These are phyloP conservation scores for Thymelicus acteon DNA, from an alignment of 2,888 invertebrate species.

Conservation along the genomic window DNA sequence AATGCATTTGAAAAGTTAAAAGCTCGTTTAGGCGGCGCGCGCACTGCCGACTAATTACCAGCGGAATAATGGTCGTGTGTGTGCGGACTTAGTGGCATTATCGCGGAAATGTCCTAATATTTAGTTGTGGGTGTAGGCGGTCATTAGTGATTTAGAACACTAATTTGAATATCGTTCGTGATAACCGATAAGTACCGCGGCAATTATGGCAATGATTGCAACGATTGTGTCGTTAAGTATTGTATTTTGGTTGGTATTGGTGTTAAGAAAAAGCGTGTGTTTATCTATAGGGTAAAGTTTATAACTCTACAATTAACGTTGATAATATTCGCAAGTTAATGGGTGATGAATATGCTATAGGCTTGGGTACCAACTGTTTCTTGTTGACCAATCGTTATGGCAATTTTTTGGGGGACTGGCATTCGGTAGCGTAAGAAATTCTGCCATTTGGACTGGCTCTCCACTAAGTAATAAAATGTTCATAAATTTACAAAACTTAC, in stretches of 20 bases:
- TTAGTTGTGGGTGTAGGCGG: slow-evolving; percentile 65
- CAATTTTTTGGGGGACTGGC: too few relatives aligned
- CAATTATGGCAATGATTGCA: slow-evolving; percentile 39
- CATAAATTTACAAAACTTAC: too few relatives aligned
- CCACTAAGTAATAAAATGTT: too few relatives aligned
- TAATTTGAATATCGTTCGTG: slow-evolving; percentile 46
- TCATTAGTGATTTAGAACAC: slow-evolving; percentile 63
- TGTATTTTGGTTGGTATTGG: background rate
- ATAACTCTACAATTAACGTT: too few relatives aligned
- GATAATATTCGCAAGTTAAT: too few relatives aligned
- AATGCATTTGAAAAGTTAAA: slow-evolving; percentile 82
- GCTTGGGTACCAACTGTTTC: too few relatives aligned
- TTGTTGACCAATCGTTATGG: too few relatives aligned
- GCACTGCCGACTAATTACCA: slow-evolving; percentile 74
- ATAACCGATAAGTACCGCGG: slow-evolving; percentile 32
- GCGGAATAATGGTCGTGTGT: slow-evolving; percentile 67
- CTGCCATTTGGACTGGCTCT: too few relatives aligned
- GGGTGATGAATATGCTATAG: too few relatives aligned
- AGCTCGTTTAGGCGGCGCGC: slow-evolving; percentile 69
- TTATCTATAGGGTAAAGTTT: too few relatives aligned
- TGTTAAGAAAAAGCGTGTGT: background rate
- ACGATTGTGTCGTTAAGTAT: background rate
- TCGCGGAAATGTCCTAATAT: slow-evolving; percentile 81
- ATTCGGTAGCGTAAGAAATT: too few relatives aligned
- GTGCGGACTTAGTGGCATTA: slow-evolving; percentile 80